Evolutionary conservation across 1,140 invertebrate species (phyloP).

Genomic region (Pantala flavescens): DNA sequence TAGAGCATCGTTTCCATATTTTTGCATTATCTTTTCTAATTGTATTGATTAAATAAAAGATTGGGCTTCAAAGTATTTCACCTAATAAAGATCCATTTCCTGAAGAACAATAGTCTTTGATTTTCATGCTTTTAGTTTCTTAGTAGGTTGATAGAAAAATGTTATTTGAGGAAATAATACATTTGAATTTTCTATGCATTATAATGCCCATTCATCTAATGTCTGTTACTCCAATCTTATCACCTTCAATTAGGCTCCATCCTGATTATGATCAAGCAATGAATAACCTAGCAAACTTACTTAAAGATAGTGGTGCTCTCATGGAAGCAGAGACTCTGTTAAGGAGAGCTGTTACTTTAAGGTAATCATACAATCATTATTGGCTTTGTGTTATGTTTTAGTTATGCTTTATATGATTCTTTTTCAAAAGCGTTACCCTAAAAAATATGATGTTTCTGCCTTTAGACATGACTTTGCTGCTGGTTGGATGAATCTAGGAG

Average conservation of each 20-base stretch:
- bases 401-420: neutral
- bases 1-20: no score
- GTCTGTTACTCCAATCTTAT: neutral
- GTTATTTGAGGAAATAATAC: no score
- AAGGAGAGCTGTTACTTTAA: slow-evolving; percentile 57
- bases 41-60: no score
- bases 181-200: no score
- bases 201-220: neutral
- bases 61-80: no score
- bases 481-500: slow-evolving; percentile 97
- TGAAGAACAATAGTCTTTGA: no score
- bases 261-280: slow-evolving; percentile 91
- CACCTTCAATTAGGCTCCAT: slow-evolving; percentile 51
- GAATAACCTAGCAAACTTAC: slow-evolving; percentile 92
- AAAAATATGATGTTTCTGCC: slow-evolving; percentile 18
- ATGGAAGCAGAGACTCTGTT: slow-evolving; percentile 67
- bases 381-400: neutral
- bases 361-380: slow-evolving; percentile 39
- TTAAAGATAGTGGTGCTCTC: slow-evolving; percentile 64
- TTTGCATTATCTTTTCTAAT: no score
- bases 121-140: no score
- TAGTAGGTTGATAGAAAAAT: no score
- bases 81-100: no score
- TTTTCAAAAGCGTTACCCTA: neutral
- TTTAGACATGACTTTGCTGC: slow-evolving; percentile 76